Base-by-base conservation (phyloP, 2,888 invertebrate species). In the Epinotia nisella region DNA sequence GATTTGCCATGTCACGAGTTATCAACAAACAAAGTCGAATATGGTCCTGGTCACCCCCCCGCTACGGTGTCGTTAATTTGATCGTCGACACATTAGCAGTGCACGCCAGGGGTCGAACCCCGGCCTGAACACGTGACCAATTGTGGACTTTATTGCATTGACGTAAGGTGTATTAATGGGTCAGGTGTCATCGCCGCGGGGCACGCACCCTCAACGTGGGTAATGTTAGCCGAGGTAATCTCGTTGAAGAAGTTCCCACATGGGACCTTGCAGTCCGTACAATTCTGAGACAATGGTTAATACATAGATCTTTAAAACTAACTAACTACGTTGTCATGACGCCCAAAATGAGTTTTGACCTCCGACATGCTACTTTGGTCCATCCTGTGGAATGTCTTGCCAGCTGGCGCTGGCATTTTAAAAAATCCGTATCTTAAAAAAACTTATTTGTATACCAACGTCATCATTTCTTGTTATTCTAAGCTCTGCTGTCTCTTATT, bases 51-150 rank as follows among this genome's bases (percentile, higher is more conserved):
- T 58, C 29, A 24, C 39, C 29, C 64, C 39, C 21, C 65, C 39
- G 15, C 49, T 15, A n/a, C 9, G 13, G 11, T 17, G 7, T 29
- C 17, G 49, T 55, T 65, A 65, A 65, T 65, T 65, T 55, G 65
- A 65, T 65, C 55, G 55, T 17, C 19, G 65, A 39, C 65, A 55
- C 65, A 65, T 65, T 65, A 65, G 65, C 49, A 19, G 41, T 9
- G 15, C n/a, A 5, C 39, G 17, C 21, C 53, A 55, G 55, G 65
- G 65, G 65, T 19, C 55, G 39, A 21, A 65, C 39, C 55, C 10
- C 17, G 65, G 53, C 13, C 53, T 13, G 15, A n/a, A 15, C 45
- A 49, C n/a, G 0, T 49, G 49, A 5, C 49, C 3, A 13, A n/a
- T 49, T n/a, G 49, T 49, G 49, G 10, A 53, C 53, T 19, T 19